Base-by-base conservation (phyloP, 2,797 vertebrate species). In the Nyctalus aviator region DNA sequence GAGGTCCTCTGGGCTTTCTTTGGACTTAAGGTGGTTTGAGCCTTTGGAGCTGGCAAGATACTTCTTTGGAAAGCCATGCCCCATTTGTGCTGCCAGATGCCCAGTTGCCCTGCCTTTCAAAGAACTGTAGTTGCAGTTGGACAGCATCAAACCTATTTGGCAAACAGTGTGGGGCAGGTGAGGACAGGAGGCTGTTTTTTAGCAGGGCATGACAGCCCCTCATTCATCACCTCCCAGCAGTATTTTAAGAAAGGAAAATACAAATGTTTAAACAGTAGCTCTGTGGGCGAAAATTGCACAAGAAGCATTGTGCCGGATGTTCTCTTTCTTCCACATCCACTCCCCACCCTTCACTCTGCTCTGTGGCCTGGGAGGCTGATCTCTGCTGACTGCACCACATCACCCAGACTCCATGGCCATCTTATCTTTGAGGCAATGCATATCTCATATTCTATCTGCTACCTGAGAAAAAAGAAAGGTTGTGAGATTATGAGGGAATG, bases 241-340 rank as follows among this genome's bases (percentile, higher is more conserved):
- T 68, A 90, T 35, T 73, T 86, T 53, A 53, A 83, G 55, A 86
- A 90, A 86, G 27, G 8, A 85, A 85, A 83, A 78, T 30, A 90
- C 27, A 71, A 76, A 48, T 35, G 53, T 77, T 82, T 94, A 37
- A 64, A 83, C 9, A 55, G 25, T 71, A 82, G 76, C 8, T 73
- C 66, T 79, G 68, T 68, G 82, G 59, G 82, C 23, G 53, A 17
- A 85, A 77, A 20, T 72, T 64, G 30, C 35, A 32, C 27, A 30
- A 20, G 25, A 73, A 35, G 27, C 41, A 50, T 25, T 44, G 18
- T 27, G 30, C 68, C 66, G n/a, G 17, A 32, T 57, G 3, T 55
- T 89, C 55, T 59, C 71, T 91, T 75, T 1, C 8, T n/a, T 76
- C 55, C 12, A 25, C 15, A 32, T 55, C 48, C 8, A 9, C 30